Base-by-base conservation (phyloP, 2,888 invertebrate species). In the Phortica magna region DNA sequence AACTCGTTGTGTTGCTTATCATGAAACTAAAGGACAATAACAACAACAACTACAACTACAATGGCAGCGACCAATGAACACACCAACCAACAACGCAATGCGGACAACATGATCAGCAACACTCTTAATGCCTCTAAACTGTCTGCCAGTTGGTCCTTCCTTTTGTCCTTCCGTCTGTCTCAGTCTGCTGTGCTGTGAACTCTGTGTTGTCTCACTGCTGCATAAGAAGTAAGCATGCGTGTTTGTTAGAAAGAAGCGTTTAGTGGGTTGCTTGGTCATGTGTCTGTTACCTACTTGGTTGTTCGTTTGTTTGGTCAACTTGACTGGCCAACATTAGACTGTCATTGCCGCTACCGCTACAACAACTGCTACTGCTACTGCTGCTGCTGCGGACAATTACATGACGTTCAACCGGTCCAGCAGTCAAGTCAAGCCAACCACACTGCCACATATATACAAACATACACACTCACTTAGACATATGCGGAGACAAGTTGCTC, bases 321-420 rank as follows among this genome's bases (percentile, higher is more conserved):
- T 71, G 64, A 67, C 59, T 41, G 65, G 72, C 41, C 48, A 70
- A 43, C 64, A 72, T 64, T 65, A 53, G 76, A 55, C 61, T 53
- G 61, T 10, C 61, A 61, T 53, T 76, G 79, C 71, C 73, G 77
- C 31, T 31, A 31, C 31, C 31, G 68, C 77, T 75, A 70, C 77
- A 31, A 31, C 31, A 0, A 31, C 1, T 31, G 61, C 19, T 19
- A 64, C 64, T 76, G 78, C 73, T 71, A 77, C 78, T 79, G 68
- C 77, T 75, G 72, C 78, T 79, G 68, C 77, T 75, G 72, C 77
- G 80, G 83, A 81, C 84, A 83, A 85, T 85, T 86, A 86, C 82
- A 85, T 81, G 83, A 79, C 76, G 79, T 71, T 79, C 77, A 79
- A 77, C 64, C 83, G 43, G 42, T 17, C 19, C 9, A 7, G 39